Evolutionary conservation across 2,113 vertebrate genomes (phyloP).

Genomic region (Lasiurus cinereus): DNA sequence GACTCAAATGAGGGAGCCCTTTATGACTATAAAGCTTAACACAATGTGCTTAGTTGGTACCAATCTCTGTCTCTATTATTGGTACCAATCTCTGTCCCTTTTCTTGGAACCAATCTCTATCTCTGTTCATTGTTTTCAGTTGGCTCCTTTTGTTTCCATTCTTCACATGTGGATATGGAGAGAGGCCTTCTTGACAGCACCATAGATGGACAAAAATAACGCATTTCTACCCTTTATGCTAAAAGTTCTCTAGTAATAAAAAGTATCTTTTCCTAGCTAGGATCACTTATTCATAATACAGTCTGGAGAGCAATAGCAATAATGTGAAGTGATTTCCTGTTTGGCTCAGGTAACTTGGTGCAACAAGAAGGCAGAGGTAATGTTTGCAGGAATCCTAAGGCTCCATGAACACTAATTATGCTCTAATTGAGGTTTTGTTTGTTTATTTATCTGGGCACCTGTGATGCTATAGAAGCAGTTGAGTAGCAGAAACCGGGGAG

Average conservation of each 20-base stretch:
- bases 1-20: not conserved
- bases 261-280: not conserved
- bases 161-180: not conserved
- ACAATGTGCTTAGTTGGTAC: not conserved
- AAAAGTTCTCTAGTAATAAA: not conserved
- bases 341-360: constrained; percentile 23
- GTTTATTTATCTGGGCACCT: not conserved
- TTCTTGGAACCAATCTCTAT: not conserved
- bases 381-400: not conserved
- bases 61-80: not conserved
- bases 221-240: not conserved
- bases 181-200: constrained; percentile 49
- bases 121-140: not conserved
- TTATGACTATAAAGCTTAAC: not conserved
- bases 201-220: not conserved
- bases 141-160: not conserved
- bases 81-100: not conserved
- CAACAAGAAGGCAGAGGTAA: constrained; percentile 35
- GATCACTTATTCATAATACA: not conserved
- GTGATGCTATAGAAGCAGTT: not conserved
- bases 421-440: constrained; percentile 41
- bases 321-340: not conserved
- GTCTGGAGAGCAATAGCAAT: not conserved
- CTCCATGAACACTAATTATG: not conserved
- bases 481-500: not conserved